Evolutionary conservation across 1,140 invertebrate genomes (phyloP).

Genomic region (Drosophila parabipectinata): DNA sequence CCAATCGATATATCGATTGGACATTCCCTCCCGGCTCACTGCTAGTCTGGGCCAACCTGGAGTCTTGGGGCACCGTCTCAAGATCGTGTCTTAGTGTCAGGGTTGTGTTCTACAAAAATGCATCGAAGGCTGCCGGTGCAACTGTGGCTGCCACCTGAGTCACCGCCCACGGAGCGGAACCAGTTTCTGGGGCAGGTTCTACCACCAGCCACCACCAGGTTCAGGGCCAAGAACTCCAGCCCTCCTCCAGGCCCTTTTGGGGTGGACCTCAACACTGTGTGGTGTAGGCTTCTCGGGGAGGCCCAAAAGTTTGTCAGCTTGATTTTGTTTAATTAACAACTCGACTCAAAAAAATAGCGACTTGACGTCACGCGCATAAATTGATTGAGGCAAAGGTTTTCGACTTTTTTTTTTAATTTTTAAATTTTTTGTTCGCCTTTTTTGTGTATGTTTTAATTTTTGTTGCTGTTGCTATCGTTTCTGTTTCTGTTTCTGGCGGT

Average conservation of each 20-base stretch:
- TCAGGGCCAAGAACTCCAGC: constrained; percentile 35
- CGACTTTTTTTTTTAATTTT: constrained; percentile 14
- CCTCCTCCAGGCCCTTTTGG: background rate
- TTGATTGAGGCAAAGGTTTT: constrained; percentile 48
- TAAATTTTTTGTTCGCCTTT: background rate
- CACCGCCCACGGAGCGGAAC: constrained; percentile 54
- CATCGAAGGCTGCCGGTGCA: constrained; percentile 21
- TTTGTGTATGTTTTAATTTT: constrained; percentile 30
- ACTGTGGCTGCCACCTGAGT: constrained; percentile 42
- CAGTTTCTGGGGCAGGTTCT: constrained; percentile 50
- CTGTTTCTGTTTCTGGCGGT: constrained; percentile 48
- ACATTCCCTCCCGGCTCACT: constrained; percentile 1
- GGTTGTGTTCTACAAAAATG: constrained; percentile 72
- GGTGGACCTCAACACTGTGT: constrained; percentile 27
- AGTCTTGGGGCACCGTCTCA: background rate
- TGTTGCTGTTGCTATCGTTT: constrained; percentile 30
- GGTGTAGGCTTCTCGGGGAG: background rate
- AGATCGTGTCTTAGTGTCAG: constrained; percentile 62
- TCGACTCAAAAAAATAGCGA: constrained; percentile 18
- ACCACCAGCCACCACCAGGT: constrained; percentile 20
- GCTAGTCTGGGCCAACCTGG: constrained; percentile 27
- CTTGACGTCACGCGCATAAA: constrained; percentile 79
- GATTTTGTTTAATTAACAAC: constrained; percentile 74
- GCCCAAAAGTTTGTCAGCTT: constrained; percentile 51
- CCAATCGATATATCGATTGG: constrained; percentile 41